Base-by-base conservation (phyloP, 37 sponge, comb jelly and placozoan genomes). In the Diacarnus erythraeanus region DNA sequence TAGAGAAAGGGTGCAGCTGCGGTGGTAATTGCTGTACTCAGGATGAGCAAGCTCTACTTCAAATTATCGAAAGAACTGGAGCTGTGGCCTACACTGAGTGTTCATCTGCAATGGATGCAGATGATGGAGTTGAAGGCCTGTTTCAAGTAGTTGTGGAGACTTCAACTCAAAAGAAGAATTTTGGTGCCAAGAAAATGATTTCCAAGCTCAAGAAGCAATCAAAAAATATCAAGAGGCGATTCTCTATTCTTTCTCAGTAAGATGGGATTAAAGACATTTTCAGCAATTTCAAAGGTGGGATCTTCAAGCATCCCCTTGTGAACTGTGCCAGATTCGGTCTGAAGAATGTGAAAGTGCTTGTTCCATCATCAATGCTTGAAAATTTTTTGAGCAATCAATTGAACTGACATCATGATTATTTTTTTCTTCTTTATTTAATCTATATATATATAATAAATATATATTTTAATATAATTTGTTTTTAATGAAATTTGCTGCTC, bases 21-120 rank as follows among this genome's bases (percentile, higher is more conserved):
- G 74, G 61, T 1, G 44, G 64, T 30, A 42, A 58, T 22, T 74
- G 74, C 35, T 82, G 82, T 74, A 72, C 25, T 4, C 82, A 35
- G 37, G 31, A n/a, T 8, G 74, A 79, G 27, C 29, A 64, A 0
- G 75, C 79, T 33, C 56, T 86, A 23, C 39, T 61, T n/a, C 68
- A 64, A n/a, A 69, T 79, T 2, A 51, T 74, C 34, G 36, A 8
- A 58, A 78, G 79, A 38, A 79, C 76, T 59, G 81, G 90, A 12
- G 90, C 90, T 37, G 67, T 65, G 10, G 81, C 74, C 59, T 89
- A 84, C 82, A 38, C 64, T 4, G 85, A 84, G 39, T 89, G 90
- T 67, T 89, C 90, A 4, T 85, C 90, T 26, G 59, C 44, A 3
- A 31, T 64, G 38, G 35, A 34, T 1, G 31, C 79, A 6, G 74